Conservation (phyloP, 30 jellyfish, hydroid and myxozoan species). For the Aurelia sp. region DNA sequence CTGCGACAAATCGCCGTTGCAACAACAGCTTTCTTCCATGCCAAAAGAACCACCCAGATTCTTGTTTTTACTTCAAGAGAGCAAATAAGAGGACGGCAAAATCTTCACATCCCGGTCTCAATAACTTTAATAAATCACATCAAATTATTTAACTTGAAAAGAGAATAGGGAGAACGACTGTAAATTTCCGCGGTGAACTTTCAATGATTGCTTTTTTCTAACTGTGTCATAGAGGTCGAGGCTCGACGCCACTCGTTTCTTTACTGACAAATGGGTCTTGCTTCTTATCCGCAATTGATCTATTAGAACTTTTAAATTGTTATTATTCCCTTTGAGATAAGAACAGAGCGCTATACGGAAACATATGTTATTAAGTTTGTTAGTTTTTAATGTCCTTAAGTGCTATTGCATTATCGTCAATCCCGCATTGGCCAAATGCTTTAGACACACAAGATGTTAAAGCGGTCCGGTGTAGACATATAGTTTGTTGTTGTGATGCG, state of each 20-base stretch:
- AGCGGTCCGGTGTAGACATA: slow-evolving; percentile 13
- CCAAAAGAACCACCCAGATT: slow-evolving; percentile 26
- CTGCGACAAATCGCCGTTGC: too few relatives aligned
- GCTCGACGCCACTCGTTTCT: slow-evolving; percentile 69
- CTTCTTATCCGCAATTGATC: slow-evolving; percentile 47
- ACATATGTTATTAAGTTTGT: slow-evolving; percentile 55
- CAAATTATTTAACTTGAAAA: slow-evolving; percentile 30
- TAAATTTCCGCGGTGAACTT: slow-evolving; percentile 63
- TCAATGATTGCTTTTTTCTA: slow-evolving; percentile 54
- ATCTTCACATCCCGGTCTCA: slow-evolving; percentile 33
- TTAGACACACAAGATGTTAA: slow-evolving; percentile 5
- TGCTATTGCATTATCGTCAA: slow-evolving; percentile 8
- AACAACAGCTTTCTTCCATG: too few relatives aligned
- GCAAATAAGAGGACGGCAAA: background rate
- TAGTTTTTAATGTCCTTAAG: slow-evolving; percentile 36
- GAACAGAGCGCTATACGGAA: slow-evolving; percentile 43
- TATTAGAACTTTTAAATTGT: slow-evolving; percentile 53
- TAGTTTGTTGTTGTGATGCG: slow-evolving; percentile 26
- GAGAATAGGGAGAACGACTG: slow-evolving; percentile 5
- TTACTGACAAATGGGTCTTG: slow-evolving; percentile 25
- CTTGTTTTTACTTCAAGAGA: slow-evolving; percentile 8
- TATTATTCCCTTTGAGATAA: slow-evolving; percentile 59
- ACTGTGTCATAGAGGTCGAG: slow-evolving; percentile 49
- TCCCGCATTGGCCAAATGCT: slow-evolving; percentile 14
- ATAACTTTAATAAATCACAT: slow-evolving; percentile 67